These are phyloP conservation scores for Tiliacea aurago DNA, from an alignment of 2,888 invertebrate genomes.

Conservation along the genomic window DNA sequence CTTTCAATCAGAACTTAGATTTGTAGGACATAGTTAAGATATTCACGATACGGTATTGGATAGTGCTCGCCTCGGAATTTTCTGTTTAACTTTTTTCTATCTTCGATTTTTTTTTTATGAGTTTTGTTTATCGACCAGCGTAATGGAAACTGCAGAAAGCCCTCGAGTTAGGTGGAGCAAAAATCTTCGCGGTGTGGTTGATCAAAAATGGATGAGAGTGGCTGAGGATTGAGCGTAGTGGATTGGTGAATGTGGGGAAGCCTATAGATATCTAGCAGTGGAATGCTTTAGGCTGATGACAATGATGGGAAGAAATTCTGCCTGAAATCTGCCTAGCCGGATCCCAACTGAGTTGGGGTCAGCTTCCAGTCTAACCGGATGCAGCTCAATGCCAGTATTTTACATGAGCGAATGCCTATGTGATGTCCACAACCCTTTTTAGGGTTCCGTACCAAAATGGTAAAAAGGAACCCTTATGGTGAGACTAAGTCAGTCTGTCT, in stretches of 20 bases:
- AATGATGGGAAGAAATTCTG: not conserved
- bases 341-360: not conserved
- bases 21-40: not conserved
- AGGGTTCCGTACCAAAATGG: too few relatives aligned
- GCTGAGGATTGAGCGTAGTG: not conserved
- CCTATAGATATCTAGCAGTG: not conserved
- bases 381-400: not conserved
- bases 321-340: not conserved
- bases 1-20: not conserved
- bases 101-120: not conserved
- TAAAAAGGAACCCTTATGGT: too few relatives aligned
- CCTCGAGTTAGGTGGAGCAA: not conserved
- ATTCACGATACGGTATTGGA: not conserved
- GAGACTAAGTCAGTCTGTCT: too few relatives aligned
- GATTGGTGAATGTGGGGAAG: not conserved
- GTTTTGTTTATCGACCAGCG: not conserved
- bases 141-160: not conserved
- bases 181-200: not conserved
- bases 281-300: not conserved
- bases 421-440: not conserved
- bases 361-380: not conserved
- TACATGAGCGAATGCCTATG: not conserved
- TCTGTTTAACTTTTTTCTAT: not conserved
- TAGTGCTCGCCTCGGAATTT: not conserved
- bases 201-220: not conserved